Evolutionary conservation across 2,888 invertebrate species (phyloP).

Genomic region (Polietes domitor): DNA sequence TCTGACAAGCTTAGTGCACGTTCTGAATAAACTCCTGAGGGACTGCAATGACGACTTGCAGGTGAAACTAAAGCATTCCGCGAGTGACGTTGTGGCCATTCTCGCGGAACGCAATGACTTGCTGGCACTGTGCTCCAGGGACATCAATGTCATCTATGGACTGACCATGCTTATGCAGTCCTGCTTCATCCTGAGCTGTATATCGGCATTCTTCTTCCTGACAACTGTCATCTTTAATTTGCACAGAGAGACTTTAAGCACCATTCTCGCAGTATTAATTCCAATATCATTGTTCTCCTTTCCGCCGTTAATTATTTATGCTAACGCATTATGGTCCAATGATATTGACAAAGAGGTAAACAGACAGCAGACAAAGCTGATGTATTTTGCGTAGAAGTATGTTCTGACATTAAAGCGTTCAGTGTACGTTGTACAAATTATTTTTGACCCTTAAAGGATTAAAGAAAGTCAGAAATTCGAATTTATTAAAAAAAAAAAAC

Average conservation of each 20-base stretch:
- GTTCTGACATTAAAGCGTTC: too few species aligned
- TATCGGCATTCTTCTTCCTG: constrained; percentile 21
- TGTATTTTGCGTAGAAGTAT: too few species aligned
- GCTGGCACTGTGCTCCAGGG: not conserved
- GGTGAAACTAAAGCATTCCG: not conserved
- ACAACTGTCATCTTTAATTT: constrained; percentile 14
- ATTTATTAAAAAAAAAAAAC: too few species aligned
- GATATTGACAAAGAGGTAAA: constrained; percentile 49
- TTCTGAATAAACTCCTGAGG: not conserved
- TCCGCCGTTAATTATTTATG: constrained; percentile 44
- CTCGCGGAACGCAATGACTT: constrained; percentile 19
- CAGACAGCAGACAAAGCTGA: too few species aligned
- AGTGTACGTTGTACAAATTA: too few species aligned
- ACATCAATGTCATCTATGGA: constrained; percentile 27
- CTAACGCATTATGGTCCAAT: constrained; percentile 43
- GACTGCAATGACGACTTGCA: not conserved
- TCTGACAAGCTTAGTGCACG: constrained; percentile 11
- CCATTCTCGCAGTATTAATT: not conserved
- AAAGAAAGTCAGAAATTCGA: too few species aligned
- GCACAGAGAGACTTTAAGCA: not conserved
- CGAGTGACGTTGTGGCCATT: not conserved
- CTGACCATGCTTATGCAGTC: constrained; percentile 25
- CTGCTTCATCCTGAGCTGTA: constrained; percentile 4
- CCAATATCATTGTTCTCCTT: constrained; percentile 13
- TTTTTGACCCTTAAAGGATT: too few species aligned